Evolutionary conservation across 2,888 invertebrate species (phyloP).

Genomic region (Odontothrips loti): DNA sequence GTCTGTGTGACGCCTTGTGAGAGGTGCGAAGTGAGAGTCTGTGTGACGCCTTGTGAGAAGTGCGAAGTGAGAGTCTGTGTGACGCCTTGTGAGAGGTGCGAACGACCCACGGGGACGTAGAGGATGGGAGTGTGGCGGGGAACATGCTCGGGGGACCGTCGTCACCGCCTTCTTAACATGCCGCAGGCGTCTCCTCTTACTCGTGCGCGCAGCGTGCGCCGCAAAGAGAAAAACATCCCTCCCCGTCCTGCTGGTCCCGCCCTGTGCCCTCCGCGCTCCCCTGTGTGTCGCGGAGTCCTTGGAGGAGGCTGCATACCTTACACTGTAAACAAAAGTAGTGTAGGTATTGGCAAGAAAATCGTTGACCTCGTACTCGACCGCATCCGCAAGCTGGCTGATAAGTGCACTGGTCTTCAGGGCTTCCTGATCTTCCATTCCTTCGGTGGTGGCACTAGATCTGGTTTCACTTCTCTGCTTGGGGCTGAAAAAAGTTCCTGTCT

Average conservation of each 20-base stretch:
- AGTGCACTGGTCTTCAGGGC: constrained; percentile 88
- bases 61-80: no score
- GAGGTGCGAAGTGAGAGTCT: no score
- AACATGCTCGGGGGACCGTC: no score
- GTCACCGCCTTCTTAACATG: not conserved
- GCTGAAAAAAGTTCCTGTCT: no score
- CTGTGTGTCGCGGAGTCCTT: no score
- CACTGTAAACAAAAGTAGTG: no score
- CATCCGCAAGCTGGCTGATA: constrained; percentile 80
- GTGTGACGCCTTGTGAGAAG: no score
- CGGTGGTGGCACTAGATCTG: constrained; percentile 90
- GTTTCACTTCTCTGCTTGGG: constrained; percentile 92
- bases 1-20: no score
- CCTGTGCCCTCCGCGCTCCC: no score
- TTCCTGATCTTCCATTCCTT: constrained; percentile 96
- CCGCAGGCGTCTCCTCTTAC: not conserved
- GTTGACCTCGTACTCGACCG: constrained; percentile 85
- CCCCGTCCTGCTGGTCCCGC: not conserved
- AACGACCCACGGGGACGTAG: not conserved
- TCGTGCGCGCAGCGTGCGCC: not conserved
- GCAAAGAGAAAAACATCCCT: not conserved
- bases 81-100: no score
- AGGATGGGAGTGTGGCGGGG: not conserved
- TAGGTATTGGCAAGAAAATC: constrained; percentile 90
- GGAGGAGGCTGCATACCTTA: no score